These are phyloP conservation scores for Polypedilum vanderplanki DNA, from an alignment of 1,140 invertebrate species.

Conservation along the genomic window DNA sequence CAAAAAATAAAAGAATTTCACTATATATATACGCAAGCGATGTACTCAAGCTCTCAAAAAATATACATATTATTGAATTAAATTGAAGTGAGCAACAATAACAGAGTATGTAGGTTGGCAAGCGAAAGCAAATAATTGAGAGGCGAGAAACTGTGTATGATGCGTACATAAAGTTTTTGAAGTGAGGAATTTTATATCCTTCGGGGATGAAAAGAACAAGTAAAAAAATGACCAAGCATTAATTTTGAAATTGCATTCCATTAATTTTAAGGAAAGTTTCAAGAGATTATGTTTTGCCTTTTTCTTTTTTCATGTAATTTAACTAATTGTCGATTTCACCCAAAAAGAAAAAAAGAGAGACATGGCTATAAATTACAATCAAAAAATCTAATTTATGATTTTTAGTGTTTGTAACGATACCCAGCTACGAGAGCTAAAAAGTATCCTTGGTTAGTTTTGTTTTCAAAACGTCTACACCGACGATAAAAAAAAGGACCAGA, in stretches of 20 bases:
- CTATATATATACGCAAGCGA: neutral
- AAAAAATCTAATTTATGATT: neutral
- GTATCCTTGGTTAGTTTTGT: too few species aligned
- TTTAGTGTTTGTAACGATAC: neutral
- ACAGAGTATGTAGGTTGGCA: neutral
- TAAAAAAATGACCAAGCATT: slow-evolving; percentile 3
- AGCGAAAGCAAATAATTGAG: neutral
- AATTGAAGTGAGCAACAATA: neutral
- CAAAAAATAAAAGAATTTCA: neutral
- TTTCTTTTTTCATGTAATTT: neutral
- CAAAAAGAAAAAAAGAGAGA: neutral
- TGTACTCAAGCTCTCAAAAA: neutral
- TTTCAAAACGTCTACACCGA: neutral
- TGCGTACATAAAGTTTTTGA: too few species aligned
- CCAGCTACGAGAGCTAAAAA: too few species aligned
- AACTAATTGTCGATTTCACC: slow-evolving; percentile 6
- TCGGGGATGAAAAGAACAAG: too few species aligned
- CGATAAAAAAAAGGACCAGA: neutral
- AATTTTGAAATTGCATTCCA: neutral
- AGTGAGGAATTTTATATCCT: neutral
- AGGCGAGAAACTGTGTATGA: too few species aligned
- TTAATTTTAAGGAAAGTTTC: slow-evolving; percentile 4
- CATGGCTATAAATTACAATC: neutral
- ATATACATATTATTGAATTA: neutral
- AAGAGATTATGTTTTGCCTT: neutral